These are phyloP conservation scores for Scaptomyza parva DNA, from an alignment of 2,888 invertebrate species.

Conservation along the genomic window DNA sequence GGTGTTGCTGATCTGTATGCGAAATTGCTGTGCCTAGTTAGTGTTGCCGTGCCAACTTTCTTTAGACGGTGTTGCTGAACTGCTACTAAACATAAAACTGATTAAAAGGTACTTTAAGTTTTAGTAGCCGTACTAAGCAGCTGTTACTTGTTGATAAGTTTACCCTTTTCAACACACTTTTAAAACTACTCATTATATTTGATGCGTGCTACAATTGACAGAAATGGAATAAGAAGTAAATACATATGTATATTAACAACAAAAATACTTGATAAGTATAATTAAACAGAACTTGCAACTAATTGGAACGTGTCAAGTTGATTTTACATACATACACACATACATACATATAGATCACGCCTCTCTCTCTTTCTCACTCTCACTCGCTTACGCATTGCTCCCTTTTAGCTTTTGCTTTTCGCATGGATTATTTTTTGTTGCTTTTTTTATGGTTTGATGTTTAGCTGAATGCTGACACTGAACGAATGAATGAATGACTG, in stretches of 20 bases:
- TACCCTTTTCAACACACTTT: not conserved
- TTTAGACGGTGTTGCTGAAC: not conserved
- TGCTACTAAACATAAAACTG: not conserved
- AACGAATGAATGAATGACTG: not conserved
- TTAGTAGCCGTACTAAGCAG: not conserved
- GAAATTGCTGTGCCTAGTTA: too few relatives aligned
- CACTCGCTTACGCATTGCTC: not conserved
- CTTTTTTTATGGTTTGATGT: slow-evolving; percentile 20
- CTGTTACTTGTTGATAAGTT: too few relatives aligned
- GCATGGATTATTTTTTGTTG: slow-evolving; percentile 12
- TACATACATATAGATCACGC: not conserved
- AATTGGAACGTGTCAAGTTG: slow-evolving; percentile 42
- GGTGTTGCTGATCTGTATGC: not conserved
- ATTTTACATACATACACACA: slow-evolving; percentile 1
- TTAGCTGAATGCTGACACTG: slow-evolving; percentile 11
- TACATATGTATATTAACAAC: slow-evolving; percentile 5
- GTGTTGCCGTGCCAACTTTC: too few relatives aligned
- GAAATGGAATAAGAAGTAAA: slow-evolving; percentile 3
- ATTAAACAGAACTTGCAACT: slow-evolving; percentile 32
- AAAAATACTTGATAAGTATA: slow-evolving; percentile 34
- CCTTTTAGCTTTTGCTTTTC: slow-evolving; percentile 14
- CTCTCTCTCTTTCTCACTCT: not conserved
- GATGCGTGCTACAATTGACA: not conserved
- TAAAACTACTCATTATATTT: not conserved
- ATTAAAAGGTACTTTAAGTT: not conserved